phyloP scores from a whole-genome alignment of 2,797 vertebrate genomes.

The Dendrocincla tyrannina region DNA sequence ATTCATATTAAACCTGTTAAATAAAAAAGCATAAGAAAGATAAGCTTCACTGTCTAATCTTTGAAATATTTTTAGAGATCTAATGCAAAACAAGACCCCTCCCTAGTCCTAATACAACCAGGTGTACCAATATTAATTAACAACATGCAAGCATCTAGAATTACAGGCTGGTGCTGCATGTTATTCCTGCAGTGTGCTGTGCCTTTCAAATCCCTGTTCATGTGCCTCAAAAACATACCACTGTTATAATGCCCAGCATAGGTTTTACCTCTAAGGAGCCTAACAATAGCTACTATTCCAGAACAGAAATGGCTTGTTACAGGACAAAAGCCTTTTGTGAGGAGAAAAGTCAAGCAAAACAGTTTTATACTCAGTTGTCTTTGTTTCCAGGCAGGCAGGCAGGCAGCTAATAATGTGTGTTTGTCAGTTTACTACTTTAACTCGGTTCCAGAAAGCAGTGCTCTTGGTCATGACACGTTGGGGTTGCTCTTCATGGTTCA shows the following conservation, averaged over 20 bases:
- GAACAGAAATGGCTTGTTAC: conserved; percentile 60
- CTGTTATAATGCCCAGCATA: conserved; percentile 8
- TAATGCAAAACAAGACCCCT: neutral
- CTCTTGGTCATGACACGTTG: conserved; percentile 20
- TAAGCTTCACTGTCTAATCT: neutral
- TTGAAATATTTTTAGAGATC: neutral
- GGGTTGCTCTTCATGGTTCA: conserved; percentile 31
- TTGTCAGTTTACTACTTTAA: conserved; percentile 57
- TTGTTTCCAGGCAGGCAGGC: conserved; percentile 67
- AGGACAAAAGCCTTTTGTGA: conserved; percentile 64
- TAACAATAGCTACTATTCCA: conserved; percentile 69
- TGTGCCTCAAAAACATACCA: conserved; percentile 6
- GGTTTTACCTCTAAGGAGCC: conserved; percentile 53
- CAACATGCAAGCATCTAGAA: neutral
- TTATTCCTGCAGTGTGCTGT: neutral
- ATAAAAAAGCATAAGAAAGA: neutral
- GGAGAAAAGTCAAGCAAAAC: conserved; percentile 61
- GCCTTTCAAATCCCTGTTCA: conserved; percentile 8
- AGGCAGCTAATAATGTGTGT: conserved; percentile 61
- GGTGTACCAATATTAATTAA: neutral
- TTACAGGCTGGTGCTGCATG: neutral
- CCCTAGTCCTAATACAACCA: neutral
- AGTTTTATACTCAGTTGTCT: conserved; percentile 56
- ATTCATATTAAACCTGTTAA: neutral
- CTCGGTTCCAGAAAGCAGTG: conserved; percentile 53